Base-by-base conservation (phyloP, 2,797 vertebrate genomes). In the Dendrocincla tyrannina region DNA sequence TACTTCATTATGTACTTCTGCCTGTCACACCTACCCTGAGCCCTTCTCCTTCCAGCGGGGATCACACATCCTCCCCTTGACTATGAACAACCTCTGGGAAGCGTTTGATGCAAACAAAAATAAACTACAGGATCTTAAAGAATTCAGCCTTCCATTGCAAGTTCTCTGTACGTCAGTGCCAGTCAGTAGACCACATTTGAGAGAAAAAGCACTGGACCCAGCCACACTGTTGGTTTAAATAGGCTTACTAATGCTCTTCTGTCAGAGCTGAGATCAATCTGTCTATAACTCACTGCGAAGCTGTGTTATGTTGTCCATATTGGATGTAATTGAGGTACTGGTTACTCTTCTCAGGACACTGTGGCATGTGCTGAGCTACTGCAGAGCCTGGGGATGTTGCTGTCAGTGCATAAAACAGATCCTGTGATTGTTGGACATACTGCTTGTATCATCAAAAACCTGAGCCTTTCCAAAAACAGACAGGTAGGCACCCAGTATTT, bases 371-470 rank as follows among this genome's bases (percentile, higher is more conserved):
- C 89, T 25, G 97, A 98, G 46, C 89, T 98, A 23, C 58, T 98
- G 53, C 94, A 97, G 75, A 97, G 95, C 49, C 80, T 98, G 32
- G 97, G 97, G 67, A 88, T 37, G 13, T 96, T 98, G 79, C 97
- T 98, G 91, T 93, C 95, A 46, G 94, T 7, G 17, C 95, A 97
- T 67, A 96, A 91, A 83, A 92, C 89, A 66, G 97, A 97, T 63
- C 89, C 97, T 20, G 95, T 96, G 49, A 92, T 98, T 53, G 91
- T 98, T 50, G 94, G 96, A 60, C 98, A 97, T 73, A 59, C 96
- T 88, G 98, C 98, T 56, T 97, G 93, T 70, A 98, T 98, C 44
- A 97, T 98, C 92, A 91, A 93, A 50, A 91, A 98, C 91, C 80
- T 99, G 78, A 97, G 96, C 63, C 70, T 85, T 76, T 97, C 96